These are phyloP conservation scores for Trematocara unimaculatum DNA, from an alignment of 2,113 vertebrate species.

Conservation along the genomic window DNA sequence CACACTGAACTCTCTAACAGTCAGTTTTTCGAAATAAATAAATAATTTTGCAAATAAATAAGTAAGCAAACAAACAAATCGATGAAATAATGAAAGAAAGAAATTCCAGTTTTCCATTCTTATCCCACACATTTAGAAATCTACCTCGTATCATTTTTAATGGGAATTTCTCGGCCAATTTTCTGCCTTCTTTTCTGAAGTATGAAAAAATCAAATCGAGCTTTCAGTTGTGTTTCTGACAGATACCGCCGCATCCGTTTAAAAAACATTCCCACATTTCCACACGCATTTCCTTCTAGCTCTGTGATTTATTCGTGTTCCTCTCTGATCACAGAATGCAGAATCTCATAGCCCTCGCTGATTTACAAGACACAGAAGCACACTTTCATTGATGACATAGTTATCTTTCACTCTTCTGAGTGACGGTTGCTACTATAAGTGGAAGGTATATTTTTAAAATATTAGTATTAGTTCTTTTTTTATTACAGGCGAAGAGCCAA, in stretches of 20 bases:
- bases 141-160: background rate
- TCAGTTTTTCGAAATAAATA: background rate
- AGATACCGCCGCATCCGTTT: conserved; percentile 14
- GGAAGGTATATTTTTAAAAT: conserved; percentile 12
- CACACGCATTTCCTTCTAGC: conserved; percentile 16
- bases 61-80: background rate
- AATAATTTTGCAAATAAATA: background rate
- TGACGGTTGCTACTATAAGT: conserved; percentile 21
- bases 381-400: background rate
- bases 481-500: conserved; percentile 24
- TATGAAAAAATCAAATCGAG: background rate
- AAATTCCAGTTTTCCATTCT: background rate
- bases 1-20: background rate
- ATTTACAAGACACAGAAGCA: background rate
- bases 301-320: conserved; percentile 42
- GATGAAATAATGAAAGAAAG: background rate
- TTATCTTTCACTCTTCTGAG: conserved; percentile 4
- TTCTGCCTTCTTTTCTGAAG: background rate
- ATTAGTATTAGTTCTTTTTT: background rate
- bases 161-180: background rate
- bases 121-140: background rate
- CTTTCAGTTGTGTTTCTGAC: background rate
- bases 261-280: conserved; percentile 36
- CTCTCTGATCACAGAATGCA: background rate
- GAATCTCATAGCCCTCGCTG: background rate